phyloP scores from a whole-genome alignment of 2,888 invertebrate species.

The Prenolepis imparis region DNA sequence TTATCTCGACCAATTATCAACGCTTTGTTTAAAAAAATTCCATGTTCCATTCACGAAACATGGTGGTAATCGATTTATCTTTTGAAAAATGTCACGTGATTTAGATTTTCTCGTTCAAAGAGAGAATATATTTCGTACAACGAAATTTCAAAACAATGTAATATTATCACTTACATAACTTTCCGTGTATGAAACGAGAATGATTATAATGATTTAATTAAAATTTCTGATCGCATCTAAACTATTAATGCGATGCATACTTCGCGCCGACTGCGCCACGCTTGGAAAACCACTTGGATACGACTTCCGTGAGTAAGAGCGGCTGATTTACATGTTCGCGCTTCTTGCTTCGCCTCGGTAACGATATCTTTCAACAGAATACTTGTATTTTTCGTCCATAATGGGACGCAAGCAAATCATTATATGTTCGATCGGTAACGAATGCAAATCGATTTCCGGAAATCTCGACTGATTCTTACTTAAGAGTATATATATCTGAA shows the following conservation, averaged over 20 bases:
- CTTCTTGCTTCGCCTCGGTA: conserved; percentile 17
- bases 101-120: neutral
- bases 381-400: neutral
- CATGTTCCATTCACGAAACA: neutral
- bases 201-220: conserved; percentile 40
- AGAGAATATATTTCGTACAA: neutral
- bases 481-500: neutral
- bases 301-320: conserved; percentile 52
- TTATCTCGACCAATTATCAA: neutral
- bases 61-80: neutral
- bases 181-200: conserved; percentile 3
- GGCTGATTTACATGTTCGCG: conserved; percentile 46
- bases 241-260: neutral
- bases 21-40: neutral
- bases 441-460: neutral
- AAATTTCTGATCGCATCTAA: conserved; percentile 46
- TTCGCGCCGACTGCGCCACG: conserved; percentile 28
- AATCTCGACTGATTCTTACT: neutral
- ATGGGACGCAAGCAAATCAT: neutral
- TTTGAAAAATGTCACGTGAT: neutral
- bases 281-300: conserved; percentile 23
- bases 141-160: neutral
- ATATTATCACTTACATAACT: conserved; percentile 30
- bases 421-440: neutral
- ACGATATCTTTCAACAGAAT: neutral